Evolutionary conservation across 2,113 vertebrate species (phyloP), one percentile per base, ranked within the genome.

Genomic region (Mesoclemmys tuberculata): DNA sequence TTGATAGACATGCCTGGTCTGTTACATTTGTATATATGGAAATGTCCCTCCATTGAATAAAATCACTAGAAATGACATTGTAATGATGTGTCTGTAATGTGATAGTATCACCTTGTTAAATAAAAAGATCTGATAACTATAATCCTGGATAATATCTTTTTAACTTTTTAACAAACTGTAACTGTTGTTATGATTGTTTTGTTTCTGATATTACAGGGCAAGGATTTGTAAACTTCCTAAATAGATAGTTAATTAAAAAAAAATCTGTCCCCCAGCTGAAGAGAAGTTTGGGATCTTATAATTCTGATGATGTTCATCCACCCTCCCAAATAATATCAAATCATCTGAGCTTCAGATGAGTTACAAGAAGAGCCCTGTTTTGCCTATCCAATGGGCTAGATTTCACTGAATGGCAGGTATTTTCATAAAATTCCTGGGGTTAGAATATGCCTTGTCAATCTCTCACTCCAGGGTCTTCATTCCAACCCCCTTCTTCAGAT

Each of bases 261-360:
- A 54, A 49, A 16, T 87, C 48, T 54, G 55, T 44, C 96, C 94
- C 93, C 77, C 19, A 35, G 48, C 64, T 89, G 77, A 97, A 95
- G 90, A 74, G 75, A 94, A 93, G 11, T 56, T 87, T 84, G 91
- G 92, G 95, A 94, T 97, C 96, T 95, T 85, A 92, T 96, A 95
- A 94, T 97, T 96, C 95, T 94, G 87, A 82, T 71, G 85, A 87
- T 84, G 80, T 83, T 94, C 92, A 95, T 88, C 92, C 24, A 11
- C 16, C 85, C 16, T 92, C 21, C 93, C 51, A 78, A 55, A 78
- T 87, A 92, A 87, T 18, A 46, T 46, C 90, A 91, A 91, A 89
- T 46, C 21, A 19, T 5, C 44, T 88, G 90, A 78, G 46, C 5
- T 5, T 44, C 52, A 58, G 56, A 94, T 90, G 80, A 90, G 91